phyloP scores from a whole-genome alignment of 2,888 invertebrate genomes.

The Pseudeuparius sepicola region DNA sequence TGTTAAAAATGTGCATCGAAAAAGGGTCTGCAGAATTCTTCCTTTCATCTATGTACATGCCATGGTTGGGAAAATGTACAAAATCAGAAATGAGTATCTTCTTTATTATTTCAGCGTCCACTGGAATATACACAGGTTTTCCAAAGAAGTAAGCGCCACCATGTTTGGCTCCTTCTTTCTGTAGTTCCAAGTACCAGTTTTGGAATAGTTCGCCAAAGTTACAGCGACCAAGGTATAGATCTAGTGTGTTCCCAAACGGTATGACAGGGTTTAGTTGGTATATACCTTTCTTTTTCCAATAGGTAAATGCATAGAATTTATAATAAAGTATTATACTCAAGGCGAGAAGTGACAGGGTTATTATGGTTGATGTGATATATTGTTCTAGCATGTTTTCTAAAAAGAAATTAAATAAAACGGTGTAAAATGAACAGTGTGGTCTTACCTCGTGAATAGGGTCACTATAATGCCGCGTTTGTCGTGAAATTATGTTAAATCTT shows the following conservation, averaged over 20 bases:
- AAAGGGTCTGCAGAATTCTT: slow-evolving; percentile 34
- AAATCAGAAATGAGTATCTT: slow-evolving; percentile 50
- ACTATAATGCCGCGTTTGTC: too few relatives aligned
- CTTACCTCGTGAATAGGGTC: too few relatives aligned
- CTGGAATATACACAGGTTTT: slow-evolving; percentile 27
- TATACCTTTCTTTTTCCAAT: slow-evolving; percentile 25
- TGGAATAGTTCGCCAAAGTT: slow-evolving; percentile 22
- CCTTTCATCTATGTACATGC: slow-evolving; percentile 20
- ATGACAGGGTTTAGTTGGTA: slow-evolving; percentile 22
- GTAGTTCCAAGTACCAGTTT: slow-evolving; percentile 17
- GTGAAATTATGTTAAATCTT: too few relatives aligned
- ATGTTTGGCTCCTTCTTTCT: slow-evolving; percentile 24
- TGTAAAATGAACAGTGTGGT: too few relatives aligned
- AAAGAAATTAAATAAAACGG: too few relatives aligned
- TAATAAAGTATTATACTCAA: slow-evolving; percentile 8
- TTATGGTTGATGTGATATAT: too few relatives aligned
- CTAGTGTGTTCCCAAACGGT: slow-evolving; percentile 25
- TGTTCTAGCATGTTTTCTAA: too few relatives aligned
- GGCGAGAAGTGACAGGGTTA: too few relatives aligned
- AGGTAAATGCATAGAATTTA: slow-evolving; percentile 15
- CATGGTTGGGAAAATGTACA: slow-evolving; percentile 26
- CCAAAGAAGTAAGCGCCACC: slow-evolving; percentile 37
- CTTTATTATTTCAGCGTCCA: slow-evolving; percentile 29
- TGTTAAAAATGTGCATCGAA: slow-evolving; percentile 35
- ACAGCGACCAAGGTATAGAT: slow-evolving; percentile 18